phyloP scores from a whole-genome alignment of 2,797 vertebrate genomes.

The Rhinogobio ventralis region DNA sequence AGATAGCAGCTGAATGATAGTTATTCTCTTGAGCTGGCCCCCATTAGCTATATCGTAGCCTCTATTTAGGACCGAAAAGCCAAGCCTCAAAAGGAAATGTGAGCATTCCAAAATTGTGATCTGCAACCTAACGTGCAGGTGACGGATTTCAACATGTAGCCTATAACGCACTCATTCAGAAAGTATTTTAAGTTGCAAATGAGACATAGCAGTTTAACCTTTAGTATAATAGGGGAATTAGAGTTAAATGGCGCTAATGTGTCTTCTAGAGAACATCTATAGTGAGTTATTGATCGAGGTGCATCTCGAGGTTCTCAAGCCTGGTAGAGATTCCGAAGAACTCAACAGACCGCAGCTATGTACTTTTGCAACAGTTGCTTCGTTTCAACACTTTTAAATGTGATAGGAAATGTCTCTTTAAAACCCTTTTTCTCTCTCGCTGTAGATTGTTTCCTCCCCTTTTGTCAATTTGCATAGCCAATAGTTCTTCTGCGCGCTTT shows the following conservation, averaged over 20 bases:
- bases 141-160: neutral
- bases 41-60: neutral
- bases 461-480: conserved; percentile 89
- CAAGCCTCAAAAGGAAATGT: conserved; percentile 1
- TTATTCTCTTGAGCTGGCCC: conserved; percentile 6
- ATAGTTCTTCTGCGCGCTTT: conserved; percentile 85
- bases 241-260: neutral
- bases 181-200: neutral
- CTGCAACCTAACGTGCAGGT: neutral
- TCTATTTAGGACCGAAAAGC: conserved; percentile 7
- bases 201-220: neutral
- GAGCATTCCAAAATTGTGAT: neutral
- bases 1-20: conserved; percentile 68
- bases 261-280: conserved; percentile 11
- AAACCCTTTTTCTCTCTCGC: conserved; percentile 76
- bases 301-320: neutral
- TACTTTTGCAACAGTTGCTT: conserved; percentile 20
- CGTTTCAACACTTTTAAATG: conserved; percentile 64
- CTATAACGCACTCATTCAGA: neutral
- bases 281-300: neutral
- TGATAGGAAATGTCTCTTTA: conserved; percentile 88
- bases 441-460: conserved; percentile 83
- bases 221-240: neutral
- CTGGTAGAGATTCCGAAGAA: conserved; percentile 20
- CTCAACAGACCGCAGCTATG: conserved; percentile 3